Base-by-base conservation (phyloP, 1,140 invertebrate species). In the Carposina sasakii region DNA sequence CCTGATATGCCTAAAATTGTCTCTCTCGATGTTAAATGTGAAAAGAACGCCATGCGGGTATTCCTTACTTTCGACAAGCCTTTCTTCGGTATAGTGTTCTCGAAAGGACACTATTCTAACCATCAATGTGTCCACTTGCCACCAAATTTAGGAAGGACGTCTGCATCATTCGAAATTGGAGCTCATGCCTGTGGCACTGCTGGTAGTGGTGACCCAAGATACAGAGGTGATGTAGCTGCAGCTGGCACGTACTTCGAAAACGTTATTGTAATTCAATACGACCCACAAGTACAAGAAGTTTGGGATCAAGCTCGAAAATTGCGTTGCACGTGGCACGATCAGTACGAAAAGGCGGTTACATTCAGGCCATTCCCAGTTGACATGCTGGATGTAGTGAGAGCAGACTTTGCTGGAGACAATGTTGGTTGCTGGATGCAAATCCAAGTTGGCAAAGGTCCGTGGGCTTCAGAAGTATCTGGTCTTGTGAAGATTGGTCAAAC, bases 391-490 rank as follows among this genome's bases (percentile, higher is more conserved):
- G 95, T 97, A 1, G 95, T 98, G 2, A 83, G 95, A 20, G 95
- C 96, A 1, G 95, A 97, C 63, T 98, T 98, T 68, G 95, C 95
- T 31, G 96, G 96, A 0, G 96, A 98, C 67, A 98, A 98, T 75
- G 95, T 97, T 1, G 95, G 95, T 4, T 98, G 96, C 79, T 96
- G 95, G 95, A 95, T 96, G 94, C 94, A 95, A 63, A 96, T 96
- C 43, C 94, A 96, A 85, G 95, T 97, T 4, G 96, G 96, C 13
- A 98, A 97, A 75, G 96, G 96, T 30, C 96, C 96, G 0, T 98
- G 96, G 96, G 96, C 96, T 6, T 95, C 94, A 0, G 96, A 98
- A 85, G 96, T 98, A 0, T 96, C 95, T 0, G 96, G 96, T 0
- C 84, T 98, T 19, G 96, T 98, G 0, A 97, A 97, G 76, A 98